Base-by-base conservation (phyloP, 1,140 invertebrate species). In the Nomia melanderi region DNA sequence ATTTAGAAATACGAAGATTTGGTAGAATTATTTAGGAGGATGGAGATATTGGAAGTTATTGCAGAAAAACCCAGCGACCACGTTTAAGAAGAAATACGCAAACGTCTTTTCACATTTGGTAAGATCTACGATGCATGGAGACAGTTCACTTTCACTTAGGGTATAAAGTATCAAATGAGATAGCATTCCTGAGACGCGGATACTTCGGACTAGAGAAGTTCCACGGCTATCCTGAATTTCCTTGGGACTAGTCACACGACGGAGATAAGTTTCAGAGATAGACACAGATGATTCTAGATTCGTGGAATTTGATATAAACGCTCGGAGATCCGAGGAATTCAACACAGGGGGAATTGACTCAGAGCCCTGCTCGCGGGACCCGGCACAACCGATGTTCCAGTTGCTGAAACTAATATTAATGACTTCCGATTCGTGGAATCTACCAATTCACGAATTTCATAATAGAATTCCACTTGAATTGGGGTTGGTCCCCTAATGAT, bases 361-460 rank as follows among this genome's bases (percentile, higher is more conserved):
- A 20, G n/a, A 17, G 44, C 5, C 17, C 41, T 12, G 12, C 41
- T 47, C 44, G 7, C 17, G 44, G 44, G 44, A 47, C 44, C 20
- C 20, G 7, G 44, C 44, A n/a, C 47, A 50, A 50, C 20, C 47
- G n/a, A 50, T 50, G 20, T 20, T 7, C 1, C 20, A 50, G 47
- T 50, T 50, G 47, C 47, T 7, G 47, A 50, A 50, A 50, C 47
- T 50, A 50, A 50, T 50, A 50, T 50, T 50, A 50, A 50, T 50
- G 47, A 50, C 47, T n/a, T 50, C 47, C 47, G 47, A 50, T 50
- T 50, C 47, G 47, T 50, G 20, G 47, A n/a, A 50, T n/a, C 47
- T 17, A 50, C 20, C 47, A 50, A 50, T 50, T 50, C 47, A 50
- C 47, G 47, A 50, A 17, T 50, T 50, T 50, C 47, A 50, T 50